Base-by-base conservation (phyloP, 2,113 vertebrate genomes). In the Melanostigma gelatinosum region DNA sequence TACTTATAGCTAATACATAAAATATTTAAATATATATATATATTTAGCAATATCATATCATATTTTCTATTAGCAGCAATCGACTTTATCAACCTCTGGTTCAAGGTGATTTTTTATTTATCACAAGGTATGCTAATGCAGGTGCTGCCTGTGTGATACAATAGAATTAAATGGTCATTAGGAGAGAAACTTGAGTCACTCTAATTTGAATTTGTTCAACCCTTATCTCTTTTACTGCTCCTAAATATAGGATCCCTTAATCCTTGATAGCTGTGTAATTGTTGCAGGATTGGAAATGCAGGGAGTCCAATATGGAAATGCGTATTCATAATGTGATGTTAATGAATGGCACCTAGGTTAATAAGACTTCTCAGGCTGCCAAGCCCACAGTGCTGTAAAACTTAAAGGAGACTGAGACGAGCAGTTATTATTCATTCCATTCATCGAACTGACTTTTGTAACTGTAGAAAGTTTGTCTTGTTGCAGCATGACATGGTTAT, bases 331-430 rank as follows among this genome's bases (percentile, higher is more conserved):
- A 87, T 84, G 78, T 80, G 79, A 88, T 82, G 88, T 93, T 93
- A 93, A 93, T 94, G 87, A 94, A 91, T 93, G 92, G 90, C 90
- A 91, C 83, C 52, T 48, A 75, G 91, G 94, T 93, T 93, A 94
- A 92, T 93, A 89, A 88, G 85, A 90, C 83, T 89, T 85, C 72
- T 81, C 76, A 72, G 84, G 77, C 89, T 75, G 78, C 50, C 46
- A 60, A 75, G 83, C 77, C 58, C 63, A 79, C 68, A 62, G 77
- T 74, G 48, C 71, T 80, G 78, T 83, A 46, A 72, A 70, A 83
- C 68, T 83, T 80, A 50, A 81, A 75, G 55, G 61, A 66, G 40
- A 58, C 15, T 20, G 54, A 81, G 79, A 75, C 60, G 38, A 57
- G 20, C 66, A 62, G 54, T 76, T 86, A 79, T 77, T 68, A 65